phyloP scores from a whole-genome alignment of 2,888 invertebrate species.

The Drosophila lacicola region DNA sequence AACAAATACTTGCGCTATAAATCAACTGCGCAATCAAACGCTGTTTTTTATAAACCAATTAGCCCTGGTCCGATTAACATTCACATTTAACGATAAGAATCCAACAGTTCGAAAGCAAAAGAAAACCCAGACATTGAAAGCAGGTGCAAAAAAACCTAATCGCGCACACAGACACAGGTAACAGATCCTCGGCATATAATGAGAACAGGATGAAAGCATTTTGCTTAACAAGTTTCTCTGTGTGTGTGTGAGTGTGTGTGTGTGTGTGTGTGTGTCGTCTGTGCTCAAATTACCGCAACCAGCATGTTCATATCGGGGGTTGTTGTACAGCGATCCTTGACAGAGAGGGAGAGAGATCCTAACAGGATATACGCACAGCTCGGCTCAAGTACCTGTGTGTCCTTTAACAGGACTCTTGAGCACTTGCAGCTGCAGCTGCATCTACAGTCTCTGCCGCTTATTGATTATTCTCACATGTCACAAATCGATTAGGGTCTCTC shows the following conservation, averaged over 20 bases:
- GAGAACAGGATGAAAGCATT: slow-evolving; percentile 7
- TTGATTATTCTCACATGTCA: slow-evolving; percentile 67
- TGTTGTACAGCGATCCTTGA: slow-evolving; percentile 14
- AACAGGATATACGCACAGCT: slow-evolving; percentile 12
- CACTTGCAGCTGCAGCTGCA: slow-evolving; percentile 45
- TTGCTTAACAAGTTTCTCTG: background rate
- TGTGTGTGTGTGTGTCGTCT: too few relatives aligned
- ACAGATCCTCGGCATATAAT: slow-evolving; percentile 3
- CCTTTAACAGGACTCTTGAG: slow-evolving; percentile 29
- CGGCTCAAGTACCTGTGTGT: slow-evolving; percentile 25
- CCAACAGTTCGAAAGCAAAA: background rate
- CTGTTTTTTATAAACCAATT: slow-evolving; percentile 13
- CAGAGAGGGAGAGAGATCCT: background rate
- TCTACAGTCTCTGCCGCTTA: slow-evolving; percentile 28
- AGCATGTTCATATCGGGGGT: slow-evolving; percentile 8
- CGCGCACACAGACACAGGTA: slow-evolving; percentile 16
- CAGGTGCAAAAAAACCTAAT: slow-evolving; percentile 34
- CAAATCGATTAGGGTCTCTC: slow-evolving; percentile 43
- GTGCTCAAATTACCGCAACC: slow-evolving; percentile 17
- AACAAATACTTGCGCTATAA: slow-evolving; percentile 2
- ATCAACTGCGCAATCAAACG: background rate
- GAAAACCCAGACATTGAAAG: slow-evolving; percentile 4
- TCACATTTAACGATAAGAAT: slow-evolving; percentile 21
- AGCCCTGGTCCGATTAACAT: slow-evolving; percentile 20
- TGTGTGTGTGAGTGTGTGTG: background rate